These are phyloP conservation scores for Patella depressa DNA, from an alignment of 2,888 invertebrate genomes.

Conservation along the genomic window DNA sequence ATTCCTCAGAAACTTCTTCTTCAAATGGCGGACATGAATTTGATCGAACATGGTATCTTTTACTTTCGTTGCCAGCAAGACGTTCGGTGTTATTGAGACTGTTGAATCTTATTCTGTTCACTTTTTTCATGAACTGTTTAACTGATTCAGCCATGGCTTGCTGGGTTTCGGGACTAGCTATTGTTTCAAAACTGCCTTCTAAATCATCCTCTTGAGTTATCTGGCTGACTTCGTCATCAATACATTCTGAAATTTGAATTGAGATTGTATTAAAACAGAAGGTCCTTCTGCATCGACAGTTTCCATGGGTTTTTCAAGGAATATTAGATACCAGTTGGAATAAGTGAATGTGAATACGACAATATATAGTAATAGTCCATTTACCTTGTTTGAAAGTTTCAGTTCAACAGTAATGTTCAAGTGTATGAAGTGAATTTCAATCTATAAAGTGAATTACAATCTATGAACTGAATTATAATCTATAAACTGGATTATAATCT, in stretches of 20 bases:
- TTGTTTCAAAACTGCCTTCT: constrained; percentile 15
- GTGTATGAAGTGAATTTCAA: too few relatives aligned
- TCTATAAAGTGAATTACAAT: too few relatives aligned
- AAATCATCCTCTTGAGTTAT: constrained; percentile 35
- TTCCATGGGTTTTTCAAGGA: too few relatives aligned
- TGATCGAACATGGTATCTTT: constrained; percentile 17
- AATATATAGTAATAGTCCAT: too few relatives aligned
- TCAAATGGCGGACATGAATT: constrained; percentile 35
- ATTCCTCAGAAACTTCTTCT: constrained; percentile 32
- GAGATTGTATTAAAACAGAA: too few relatives aligned
- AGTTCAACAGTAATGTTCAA: too few relatives aligned
- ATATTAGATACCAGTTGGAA: too few relatives aligned
- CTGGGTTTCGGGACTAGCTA: constrained; percentile 24
- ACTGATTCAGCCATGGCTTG: constrained; percentile 64
- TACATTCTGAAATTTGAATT: constrained; percentile 34
- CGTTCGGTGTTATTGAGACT: constrained; percentile 45
- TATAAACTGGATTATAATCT: too few relatives aligned
- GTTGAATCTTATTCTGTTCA: constrained; percentile 65
- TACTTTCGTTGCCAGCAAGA: neutral
- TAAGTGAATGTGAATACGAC: too few relatives aligned
- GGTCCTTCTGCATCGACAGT: too few relatives aligned
- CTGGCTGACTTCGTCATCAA: constrained; percentile 53
- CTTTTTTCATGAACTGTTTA: constrained; percentile 62
- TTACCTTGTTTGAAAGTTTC: too few relatives aligned
- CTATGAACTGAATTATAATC: too few relatives aligned